A percentile compares a stretch with the other conserved stretches of the same genome.
Evolutionary conservation across 2,888 invertebrate genomes (phyloP).

Genomic region (Eulithis testata): DNA sequence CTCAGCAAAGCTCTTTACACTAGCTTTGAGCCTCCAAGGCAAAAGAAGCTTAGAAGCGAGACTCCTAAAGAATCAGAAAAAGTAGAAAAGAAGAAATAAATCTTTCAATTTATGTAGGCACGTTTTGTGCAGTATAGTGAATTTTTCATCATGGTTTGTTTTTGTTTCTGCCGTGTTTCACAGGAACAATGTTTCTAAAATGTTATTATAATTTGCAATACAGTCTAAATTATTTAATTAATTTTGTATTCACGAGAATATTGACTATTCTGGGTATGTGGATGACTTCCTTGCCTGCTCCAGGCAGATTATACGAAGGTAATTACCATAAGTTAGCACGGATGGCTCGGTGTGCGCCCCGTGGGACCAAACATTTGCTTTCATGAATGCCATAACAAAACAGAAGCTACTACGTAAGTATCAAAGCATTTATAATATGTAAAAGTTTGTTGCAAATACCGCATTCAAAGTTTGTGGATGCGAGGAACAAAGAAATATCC

Average conservation of each 20-base stretch:
- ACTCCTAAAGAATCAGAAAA: constrained; percentile 26
- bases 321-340: constrained; percentile 77
- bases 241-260: constrained; percentile 23
- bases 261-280: constrained; percentile 24
- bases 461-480: no score
- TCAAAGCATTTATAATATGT: not conserved
- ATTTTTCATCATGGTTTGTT: no score
- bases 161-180: no score
- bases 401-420: constrained; percentile 73
- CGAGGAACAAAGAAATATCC: no score
- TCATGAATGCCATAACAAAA: constrained; percentile 81
- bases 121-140: no score
- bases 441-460: no score
- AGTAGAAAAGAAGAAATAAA: constrained; percentile 12
- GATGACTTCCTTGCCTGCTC: constrained; percentile 46
- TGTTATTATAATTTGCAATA: constrained; percentile 11
- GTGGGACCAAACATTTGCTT: constrained; percentile 74
- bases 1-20: constrained; percentile 46
- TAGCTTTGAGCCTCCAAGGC: constrained; percentile 51
- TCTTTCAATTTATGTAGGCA: not conserved
- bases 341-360: constrained; percentile 64
- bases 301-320: constrained; percentile 67
- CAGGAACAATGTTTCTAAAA: constrained; percentile 6
- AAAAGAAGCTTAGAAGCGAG: constrained; percentile 9
- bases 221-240: constrained; percentile 20